Conservation (phyloP, 2,888 invertebrate species). For the Mythimna albipuncta region DNA sequence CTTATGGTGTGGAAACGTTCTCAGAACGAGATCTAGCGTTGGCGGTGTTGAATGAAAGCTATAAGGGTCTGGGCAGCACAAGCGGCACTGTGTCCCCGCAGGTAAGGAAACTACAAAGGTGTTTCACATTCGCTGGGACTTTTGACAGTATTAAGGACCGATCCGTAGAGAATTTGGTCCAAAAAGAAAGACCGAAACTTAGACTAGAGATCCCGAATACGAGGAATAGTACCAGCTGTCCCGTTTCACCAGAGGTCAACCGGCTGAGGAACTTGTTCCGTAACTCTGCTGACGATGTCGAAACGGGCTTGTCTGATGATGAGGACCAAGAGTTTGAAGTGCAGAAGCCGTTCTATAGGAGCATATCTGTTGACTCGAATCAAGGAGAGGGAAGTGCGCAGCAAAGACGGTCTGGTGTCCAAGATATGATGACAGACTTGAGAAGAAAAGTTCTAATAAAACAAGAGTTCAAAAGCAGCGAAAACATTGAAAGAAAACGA, state of each 20-base stretch:
- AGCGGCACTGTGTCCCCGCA: constrained; percentile 77
- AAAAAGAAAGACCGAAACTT: constrained; percentile 35
- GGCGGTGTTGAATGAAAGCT: constrained; percentile 79
- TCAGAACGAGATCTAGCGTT: constrained; percentile 74
- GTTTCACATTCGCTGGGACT: constrained; percentile 78
- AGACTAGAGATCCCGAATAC: constrained; percentile 54
- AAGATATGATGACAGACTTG: constrained; percentile 72
- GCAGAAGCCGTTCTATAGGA: constrained; percentile 70
- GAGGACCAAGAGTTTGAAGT: constrained; percentile 64
- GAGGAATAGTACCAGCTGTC: constrained; percentile 65
- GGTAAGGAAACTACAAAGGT: constrained; percentile 80
- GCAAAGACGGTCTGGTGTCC: constrained; percentile 66
- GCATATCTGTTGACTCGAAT: constrained; percentile 70
- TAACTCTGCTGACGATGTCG: constrained; percentile 67
- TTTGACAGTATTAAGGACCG: constrained; percentile 70
- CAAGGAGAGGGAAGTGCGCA: constrained; percentile 51
- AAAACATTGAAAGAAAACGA: constrained; percentile 68
- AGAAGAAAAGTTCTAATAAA: constrained; percentile 79
- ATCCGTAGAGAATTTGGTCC: constrained; percentile 58
- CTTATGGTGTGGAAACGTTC: constrained; percentile 74
- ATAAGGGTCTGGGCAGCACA: constrained; percentile 75
- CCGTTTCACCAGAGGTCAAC: constrained; percentile 74
- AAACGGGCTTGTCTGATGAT: constrained; percentile 58
- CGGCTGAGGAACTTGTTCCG: constrained; percentile 71
- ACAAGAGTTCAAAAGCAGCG: constrained; percentile 77